phyloP scores from a whole-genome alignment of 2,113 vertebrate species.

The Salvelinus namaycush region DNA sequence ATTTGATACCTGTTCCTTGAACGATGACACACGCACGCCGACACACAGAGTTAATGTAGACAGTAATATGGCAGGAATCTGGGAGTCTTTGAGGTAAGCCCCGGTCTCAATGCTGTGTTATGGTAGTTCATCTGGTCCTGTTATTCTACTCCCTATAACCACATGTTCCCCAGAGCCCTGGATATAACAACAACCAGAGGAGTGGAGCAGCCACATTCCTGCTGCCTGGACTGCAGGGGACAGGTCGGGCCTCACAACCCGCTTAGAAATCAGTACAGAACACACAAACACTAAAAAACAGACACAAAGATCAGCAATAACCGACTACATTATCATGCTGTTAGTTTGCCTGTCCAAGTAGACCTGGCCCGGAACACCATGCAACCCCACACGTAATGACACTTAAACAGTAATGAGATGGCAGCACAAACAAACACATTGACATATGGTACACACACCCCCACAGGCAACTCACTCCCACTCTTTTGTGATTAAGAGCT shows the following conservation, averaged over 20 bases:
- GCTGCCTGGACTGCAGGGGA: slow-evolving; percentile 42
- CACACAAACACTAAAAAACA: slow-evolving; percentile 1
- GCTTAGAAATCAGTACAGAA: slow-evolving; percentile 46
- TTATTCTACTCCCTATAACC: slow-evolving; percentile 36
- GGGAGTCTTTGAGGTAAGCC: neutral
- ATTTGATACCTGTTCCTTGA: neutral
- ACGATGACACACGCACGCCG: neutral
- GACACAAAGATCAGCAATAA: neutral
- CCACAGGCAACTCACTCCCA: neutral
- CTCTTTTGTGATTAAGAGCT: neutral
- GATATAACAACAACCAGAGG: slow-evolving; percentile 46
- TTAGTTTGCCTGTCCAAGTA: neutral
- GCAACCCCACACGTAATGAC: slow-evolving; percentile 21
- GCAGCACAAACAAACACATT: neutral
- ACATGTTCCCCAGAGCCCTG: slow-evolving; percentile 36
- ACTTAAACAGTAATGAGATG: neutral
- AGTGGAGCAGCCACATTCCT: slow-evolving; percentile 66
- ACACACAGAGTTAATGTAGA: neutral
- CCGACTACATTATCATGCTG: too few species aligned
- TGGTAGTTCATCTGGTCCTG: slow-evolving; percentile 3
- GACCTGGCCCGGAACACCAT: slow-evolving; percentile 9
- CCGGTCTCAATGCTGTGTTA: neutral
- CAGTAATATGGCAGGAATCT: neutral
- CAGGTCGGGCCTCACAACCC: slow-evolving; percentile 34
- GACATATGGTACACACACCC: neutral